These are phyloP conservation scores for Pseudochromis fuscus DNA, from an alignment of 2,797 vertebrate species.

Conservation along the genomic window DNA sequence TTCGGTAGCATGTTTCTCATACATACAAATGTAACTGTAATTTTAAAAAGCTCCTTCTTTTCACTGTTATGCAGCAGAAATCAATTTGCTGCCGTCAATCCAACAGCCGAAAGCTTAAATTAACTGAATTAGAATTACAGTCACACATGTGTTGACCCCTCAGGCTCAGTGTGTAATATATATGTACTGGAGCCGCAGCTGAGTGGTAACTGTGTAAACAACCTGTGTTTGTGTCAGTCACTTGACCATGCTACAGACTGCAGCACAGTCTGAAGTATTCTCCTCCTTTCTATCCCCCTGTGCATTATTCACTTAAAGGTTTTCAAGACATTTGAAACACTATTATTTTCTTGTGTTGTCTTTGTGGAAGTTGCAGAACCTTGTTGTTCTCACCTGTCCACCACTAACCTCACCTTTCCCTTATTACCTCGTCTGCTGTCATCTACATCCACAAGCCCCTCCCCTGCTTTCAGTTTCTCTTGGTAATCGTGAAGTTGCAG, in stretches of 20 bases:
- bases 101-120: neutral
- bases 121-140: neutral
- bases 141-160: neutral
- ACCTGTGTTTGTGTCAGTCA: neutral
- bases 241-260: neutral
- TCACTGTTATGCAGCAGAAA: neutral
- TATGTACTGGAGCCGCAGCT: neutral
- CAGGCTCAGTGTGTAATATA: neutral
- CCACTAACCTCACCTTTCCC: too few species aligned
- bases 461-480: too few species aligned
- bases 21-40: neutral
- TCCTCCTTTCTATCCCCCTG: too few species aligned
- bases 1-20: neutral
- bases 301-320: too few species aligned
- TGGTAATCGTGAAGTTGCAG: too few species aligned
- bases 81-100: conserved; percentile 22
- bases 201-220: neutral
- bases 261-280: too few species aligned
- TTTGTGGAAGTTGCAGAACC: too few species aligned
- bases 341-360: too few species aligned
- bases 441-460: too few species aligned
- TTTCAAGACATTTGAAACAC: too few species aligned
- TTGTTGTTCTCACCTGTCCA: too few species aligned
- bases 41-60: neutral
- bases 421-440: too few species aligned